These are phyloP conservation scores for Trachelipus rathkii DNA, from an alignment of 1,140 invertebrate genomes.

Conservation along the genomic window DNA sequence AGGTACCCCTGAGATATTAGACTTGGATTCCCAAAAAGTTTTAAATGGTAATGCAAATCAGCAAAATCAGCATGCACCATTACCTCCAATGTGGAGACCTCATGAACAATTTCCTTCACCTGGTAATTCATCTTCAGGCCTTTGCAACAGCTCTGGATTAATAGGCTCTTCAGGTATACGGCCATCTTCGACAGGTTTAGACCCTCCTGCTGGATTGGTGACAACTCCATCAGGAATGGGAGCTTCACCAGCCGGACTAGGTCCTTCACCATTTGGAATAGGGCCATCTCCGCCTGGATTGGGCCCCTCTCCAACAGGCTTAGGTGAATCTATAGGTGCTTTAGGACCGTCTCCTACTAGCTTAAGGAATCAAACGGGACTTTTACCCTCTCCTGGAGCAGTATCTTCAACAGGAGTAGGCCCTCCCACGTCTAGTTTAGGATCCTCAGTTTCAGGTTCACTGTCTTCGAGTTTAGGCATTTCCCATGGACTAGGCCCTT, in stretches of 20 bases:
- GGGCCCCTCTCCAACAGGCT: background rate
- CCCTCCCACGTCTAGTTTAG: background rate
- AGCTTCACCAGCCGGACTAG: constrained; percentile 23
- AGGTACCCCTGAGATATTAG: constrained; percentile 72
- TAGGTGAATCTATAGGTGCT: background rate
- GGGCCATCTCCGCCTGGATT: constrained; percentile 18
- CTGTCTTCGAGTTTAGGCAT: background rate
- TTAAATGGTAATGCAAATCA: constrained; percentile 55
- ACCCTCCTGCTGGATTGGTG: background rate
- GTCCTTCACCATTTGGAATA: constrained; percentile 27
- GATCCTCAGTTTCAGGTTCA: constrained; percentile 1
- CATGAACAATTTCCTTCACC: constrained; percentile 37
- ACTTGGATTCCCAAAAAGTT: constrained; percentile 83
- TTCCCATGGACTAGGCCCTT: background rate
- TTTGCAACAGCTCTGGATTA: background rate
- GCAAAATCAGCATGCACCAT: constrained; percentile 45
- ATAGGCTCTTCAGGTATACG: background rate
- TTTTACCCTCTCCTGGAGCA: background rate
- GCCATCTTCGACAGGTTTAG: constrained; percentile 1
- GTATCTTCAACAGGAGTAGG: background rate
- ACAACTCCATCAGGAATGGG: background rate
- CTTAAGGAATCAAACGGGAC: background rate
- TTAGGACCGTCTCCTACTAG: background rate
- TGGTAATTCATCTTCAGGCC: background rate
- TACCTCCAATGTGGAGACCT: constrained; percentile 43